Conservation (phyloP, 2,888 invertebrate genomes). For the Geophilus truncorum region DNA sequence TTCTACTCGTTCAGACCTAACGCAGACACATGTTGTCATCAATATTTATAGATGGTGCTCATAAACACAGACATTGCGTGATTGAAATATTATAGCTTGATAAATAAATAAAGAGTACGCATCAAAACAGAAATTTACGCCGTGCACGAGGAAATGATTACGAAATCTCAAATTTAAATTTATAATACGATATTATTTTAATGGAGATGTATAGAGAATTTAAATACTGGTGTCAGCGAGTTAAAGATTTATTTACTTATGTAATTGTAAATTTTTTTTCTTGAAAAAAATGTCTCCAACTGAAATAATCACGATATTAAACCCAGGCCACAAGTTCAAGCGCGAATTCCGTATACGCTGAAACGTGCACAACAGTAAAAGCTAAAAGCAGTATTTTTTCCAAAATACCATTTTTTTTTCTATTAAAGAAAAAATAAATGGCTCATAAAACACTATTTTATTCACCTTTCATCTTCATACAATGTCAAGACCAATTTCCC, state of each 20-base stretch:
- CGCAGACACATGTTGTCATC: neutral
- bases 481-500: neutral
- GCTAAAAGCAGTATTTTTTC: no score
- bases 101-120: neutral
- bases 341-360: neutral
- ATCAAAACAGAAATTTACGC: neutral
- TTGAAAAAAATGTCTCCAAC: neutral
- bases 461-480: neutral
- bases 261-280: neutral
- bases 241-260: no score
- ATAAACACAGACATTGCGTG: neutral
- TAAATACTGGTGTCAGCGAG: no score
- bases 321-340: slow-evolving; percentile 20
- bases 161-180: neutral
- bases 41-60: neutral
- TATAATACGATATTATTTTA: neutral
- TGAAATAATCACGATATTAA: slow-evolving; percentile 1
- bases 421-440: neutral
- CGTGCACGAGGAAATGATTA: neutral
- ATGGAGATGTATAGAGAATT: neutral
- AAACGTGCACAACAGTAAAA: no score
- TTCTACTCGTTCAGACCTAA: no score
- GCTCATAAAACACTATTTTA: neutral
- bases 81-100: neutral
- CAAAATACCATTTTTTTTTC: neutral